Conservation (phyloP, 2,113 vertebrate genomes). For the Orcinus orca region DNA sequence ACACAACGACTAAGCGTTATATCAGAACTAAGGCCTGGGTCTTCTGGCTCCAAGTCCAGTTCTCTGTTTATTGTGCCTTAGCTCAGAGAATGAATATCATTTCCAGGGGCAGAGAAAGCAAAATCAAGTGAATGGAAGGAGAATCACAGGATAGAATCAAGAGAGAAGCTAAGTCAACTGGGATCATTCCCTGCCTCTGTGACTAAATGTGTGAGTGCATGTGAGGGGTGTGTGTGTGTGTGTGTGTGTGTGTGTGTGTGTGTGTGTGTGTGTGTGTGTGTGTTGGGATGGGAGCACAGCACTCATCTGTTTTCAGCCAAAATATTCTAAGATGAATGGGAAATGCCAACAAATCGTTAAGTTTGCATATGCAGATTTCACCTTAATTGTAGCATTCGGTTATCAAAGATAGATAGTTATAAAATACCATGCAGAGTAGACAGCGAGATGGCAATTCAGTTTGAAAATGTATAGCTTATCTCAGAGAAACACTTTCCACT, state of each 20-base stretch:
- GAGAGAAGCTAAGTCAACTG: not conserved
- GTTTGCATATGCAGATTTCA: constrained; percentile 56
- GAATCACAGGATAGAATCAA: not conserved
- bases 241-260: not conserved
- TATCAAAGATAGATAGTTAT: constrained; percentile 58
- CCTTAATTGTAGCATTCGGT: constrained; percentile 63
- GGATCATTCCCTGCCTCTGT: not conserved
- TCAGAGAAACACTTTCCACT: not conserved
- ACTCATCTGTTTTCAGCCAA: constrained; percentile 26
- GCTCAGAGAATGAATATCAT: not conserved
- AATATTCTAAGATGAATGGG: constrained; percentile 45
- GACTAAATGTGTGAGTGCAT: not conserved
- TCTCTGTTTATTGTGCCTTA: not conserved
- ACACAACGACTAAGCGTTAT: not conserved
- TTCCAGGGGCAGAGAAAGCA: not conserved
- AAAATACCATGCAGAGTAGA: not conserved
- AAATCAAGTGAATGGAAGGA: not conserved
- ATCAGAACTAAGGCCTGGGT: not conserved
- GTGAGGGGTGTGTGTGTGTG: not conserved
- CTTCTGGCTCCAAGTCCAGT: not conserved
- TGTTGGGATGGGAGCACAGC: accelerated
- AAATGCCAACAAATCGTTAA: constrained; percentile 44
- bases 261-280: not conserved
- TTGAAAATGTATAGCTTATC: constrained; percentile 50
- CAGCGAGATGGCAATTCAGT: constrained; percentile 63